These are phyloP conservation scores for Noctua pronuba DNA, from an alignment of 2,888 invertebrate species.

Conservation along the genomic window DNA sequence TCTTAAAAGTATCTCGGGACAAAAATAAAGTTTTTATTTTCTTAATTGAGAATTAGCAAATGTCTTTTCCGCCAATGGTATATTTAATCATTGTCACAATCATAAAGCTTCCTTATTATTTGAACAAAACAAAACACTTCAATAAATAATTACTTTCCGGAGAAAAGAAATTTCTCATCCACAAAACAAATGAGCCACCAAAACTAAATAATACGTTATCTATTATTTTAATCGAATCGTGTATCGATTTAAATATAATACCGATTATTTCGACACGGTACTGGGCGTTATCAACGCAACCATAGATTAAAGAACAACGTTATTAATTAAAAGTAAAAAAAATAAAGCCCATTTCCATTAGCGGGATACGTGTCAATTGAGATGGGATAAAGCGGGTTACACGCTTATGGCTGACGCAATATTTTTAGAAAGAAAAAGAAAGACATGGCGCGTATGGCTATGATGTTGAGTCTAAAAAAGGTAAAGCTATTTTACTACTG, in stretches of 20 bases:
- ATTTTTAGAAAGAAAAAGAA: background rate
- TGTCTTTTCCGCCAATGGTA: too few relatives aligned
- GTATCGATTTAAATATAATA: slow-evolving; percentile 67
- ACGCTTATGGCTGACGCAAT: slow-evolving; percentile 30
- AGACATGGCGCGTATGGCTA: background rate
- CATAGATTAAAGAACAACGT: slow-evolving; percentile 65
- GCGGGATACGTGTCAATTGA: slow-evolving; percentile 67
- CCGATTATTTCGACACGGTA: slow-evolving; percentile 64
- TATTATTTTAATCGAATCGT: slow-evolving; percentile 66
- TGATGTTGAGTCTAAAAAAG: background rate
- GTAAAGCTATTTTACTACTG: background rate
- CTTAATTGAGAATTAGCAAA: background rate
- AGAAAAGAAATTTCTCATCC: slow-evolving; percentile 34
- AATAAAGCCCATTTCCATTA: slow-evolving; percentile 66
- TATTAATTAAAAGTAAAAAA: slow-evolving; percentile 70
- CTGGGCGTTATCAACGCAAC: slow-evolving; percentile 62
- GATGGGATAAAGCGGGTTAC: slow-evolving; percentile 59
- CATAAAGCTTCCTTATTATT: background rate
- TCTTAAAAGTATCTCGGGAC: background rate
- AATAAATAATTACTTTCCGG: slow-evolving; percentile 30
- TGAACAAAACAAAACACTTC: background rate
- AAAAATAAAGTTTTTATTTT: background rate
- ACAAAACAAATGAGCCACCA: slow-evolving; percentile 51
- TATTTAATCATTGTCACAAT: background rate
- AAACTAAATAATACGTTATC: slow-evolving; percentile 58